Evolutionary conservation across 2,113 vertebrate genomes (phyloP), one percentile per base, ranked within the genome.

Genomic region (Elaphurus davidianus): DNA sequence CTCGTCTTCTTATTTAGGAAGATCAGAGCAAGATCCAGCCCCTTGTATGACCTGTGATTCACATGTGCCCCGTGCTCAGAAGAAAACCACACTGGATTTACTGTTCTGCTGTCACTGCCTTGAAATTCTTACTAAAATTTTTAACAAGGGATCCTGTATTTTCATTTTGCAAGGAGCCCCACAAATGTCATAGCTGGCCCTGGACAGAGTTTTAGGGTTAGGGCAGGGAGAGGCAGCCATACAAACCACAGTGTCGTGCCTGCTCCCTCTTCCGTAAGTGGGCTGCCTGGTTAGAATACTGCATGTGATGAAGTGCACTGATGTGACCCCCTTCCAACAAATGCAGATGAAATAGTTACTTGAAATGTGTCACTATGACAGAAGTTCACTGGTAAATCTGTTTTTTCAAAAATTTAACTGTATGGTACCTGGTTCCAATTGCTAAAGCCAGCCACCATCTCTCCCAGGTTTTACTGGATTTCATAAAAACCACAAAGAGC

Each of bases 321-420:
- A 10, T 7, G 60, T 87, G 27, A 11, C 57, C 76, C 16, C 16
- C 12, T 59, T 43, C 10, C 19, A 67, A 45, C 19, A 74, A 60
- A 60, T 3, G 4, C 25, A 84, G 13, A 52, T 17, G 25, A 83
- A 71, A n/a, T 6, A 45, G 47, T 78, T 27, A 64, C 60, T 64
- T 92, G 16, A 71, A 92, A 94, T 21, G 10, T 28, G 8, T 57
- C 74, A 11, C 23, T 10, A 45, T 11, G 87, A 50, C 33, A 94
- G 17, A 57, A 87, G 23, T 45, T 89, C 40, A 43, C 74, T 60
- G 50, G 21, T 52, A 87, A 85, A 71, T 8, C 1, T 59, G 82
- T 84, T 87, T 94, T 79, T 59, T 81, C 45, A 67, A 93, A 91
- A 96, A 81, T 23, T n/a, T 67, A 93, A 62, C 93, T 64, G 17